These are phyloP conservation scores for Carabus problematicus DNA, from an alignment of 2,888 invertebrate genomes.

Conservation along the genomic window DNA sequence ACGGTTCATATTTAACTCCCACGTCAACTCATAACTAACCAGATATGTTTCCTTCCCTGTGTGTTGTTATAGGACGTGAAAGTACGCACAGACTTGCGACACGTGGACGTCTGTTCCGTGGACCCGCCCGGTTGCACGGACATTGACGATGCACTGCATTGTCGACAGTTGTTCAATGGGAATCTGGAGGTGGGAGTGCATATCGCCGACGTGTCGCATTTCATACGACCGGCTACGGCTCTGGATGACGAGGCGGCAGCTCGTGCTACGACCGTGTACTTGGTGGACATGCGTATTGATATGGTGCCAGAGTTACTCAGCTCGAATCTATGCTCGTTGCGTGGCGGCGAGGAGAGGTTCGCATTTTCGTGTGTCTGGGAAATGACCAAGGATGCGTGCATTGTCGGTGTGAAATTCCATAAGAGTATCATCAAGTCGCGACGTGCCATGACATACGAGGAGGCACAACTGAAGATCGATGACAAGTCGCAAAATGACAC, in stretches of 20 bases:
- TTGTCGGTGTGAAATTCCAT: conserved; percentile 80
- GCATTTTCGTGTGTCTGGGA: conserved; percentile 98
- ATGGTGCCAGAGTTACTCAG: conserved; percentile 90
- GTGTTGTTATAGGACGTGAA: conserved; percentile 69
- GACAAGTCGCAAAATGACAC: conserved; percentile 74
- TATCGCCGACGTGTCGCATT: conserved; percentile 98
- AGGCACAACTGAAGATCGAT: conserved; percentile 94
- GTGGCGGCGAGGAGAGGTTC: conserved; percentile 88
- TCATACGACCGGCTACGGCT: conserved; percentile 91
- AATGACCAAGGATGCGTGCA: conserved; percentile 82
- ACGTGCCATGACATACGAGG: conserved; percentile 95
- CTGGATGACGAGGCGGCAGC: conserved; percentile 91
- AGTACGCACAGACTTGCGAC: conserved; percentile 83
- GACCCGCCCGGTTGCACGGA: conserved; percentile 99
- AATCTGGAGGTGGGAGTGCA: conserved; percentile 93
- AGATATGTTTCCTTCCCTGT: too few relatives aligned
- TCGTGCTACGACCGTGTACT: conserved; percentile 96
- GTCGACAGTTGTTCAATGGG: conserved; percentile 74
- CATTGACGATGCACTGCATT: conserved; percentile 98
- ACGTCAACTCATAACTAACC: too few relatives aligned
- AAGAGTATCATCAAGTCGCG: conserved; percentile 93
- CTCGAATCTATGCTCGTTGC: conserved; percentile 93
- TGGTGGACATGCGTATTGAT: conserved; percentile 91
- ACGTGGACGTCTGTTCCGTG: conserved; percentile 89
- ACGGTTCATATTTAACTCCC: conserved; percentile 28